Evolutionary conservation across 2,113 vertebrate genomes (phyloP).

Genomic region (Hiodon tergisus): DNA sequence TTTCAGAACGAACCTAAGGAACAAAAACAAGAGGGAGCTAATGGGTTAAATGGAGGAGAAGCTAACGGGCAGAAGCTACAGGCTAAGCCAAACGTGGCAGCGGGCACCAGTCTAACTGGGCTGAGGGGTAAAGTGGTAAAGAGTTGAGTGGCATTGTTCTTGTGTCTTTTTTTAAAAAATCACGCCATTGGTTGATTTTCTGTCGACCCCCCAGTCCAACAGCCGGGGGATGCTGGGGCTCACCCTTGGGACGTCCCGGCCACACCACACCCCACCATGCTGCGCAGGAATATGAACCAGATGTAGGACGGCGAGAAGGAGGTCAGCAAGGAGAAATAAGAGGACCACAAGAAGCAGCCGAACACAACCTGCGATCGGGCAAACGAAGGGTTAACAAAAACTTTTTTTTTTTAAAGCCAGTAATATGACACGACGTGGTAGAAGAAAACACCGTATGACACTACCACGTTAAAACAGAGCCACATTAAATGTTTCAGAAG

Average conservation of each 20-base stretch:
- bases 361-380: slow-evolving; percentile 67
- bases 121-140: too few relatives aligned
- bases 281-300: slow-evolving; percentile 90
- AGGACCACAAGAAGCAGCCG: slow-evolving; percentile 80
- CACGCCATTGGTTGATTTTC: too few relatives aligned
- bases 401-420: neutral
- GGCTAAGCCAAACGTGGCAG: neutral
- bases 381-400: neutral
- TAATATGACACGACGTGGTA: neutral
- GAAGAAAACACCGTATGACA: neutral
- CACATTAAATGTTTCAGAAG: neutral
- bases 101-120: neutral
- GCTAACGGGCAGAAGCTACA: neutral
- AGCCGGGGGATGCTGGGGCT: slow-evolving; percentile 9
- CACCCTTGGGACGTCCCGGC: slow-evolving; percentile 86
- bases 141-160: too few relatives aligned
- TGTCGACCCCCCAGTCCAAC: neutral
- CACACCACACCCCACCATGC: slow-evolving; percentile 87
- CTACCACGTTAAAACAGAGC: neutral
- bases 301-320: slow-evolving; percentile 82
- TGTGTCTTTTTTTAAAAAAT: too few relatives aligned
- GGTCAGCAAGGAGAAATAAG: slow-evolving; percentile 89
- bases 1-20: slow-evolving; percentile 81
- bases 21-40: neutral
- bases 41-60: neutral